A percentile compares a stretch with the other conserved stretches of the same genome.
These are phyloP conservation scores for Pelusios castaneus DNA, from an alignment of 2,113 vertebrate genomes.

Conservation along the genomic window DNA sequence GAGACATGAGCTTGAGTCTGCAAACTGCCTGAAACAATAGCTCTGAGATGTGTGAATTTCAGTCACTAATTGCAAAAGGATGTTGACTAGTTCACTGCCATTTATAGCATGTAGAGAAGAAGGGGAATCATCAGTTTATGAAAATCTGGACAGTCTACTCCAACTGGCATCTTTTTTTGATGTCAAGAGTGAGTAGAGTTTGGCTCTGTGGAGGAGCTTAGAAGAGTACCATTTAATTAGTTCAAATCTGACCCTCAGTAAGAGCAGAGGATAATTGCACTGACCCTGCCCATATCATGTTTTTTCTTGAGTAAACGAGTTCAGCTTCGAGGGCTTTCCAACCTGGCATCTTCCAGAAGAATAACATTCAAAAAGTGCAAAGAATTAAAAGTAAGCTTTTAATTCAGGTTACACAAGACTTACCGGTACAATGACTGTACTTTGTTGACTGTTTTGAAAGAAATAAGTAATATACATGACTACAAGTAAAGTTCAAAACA, in stretches of 20 bases:
- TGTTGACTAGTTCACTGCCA: background rate
- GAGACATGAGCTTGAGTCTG: background rate
- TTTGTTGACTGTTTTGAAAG: background rate
- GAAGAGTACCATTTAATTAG: background rate
- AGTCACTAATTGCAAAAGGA: background rate
- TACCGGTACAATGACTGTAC: too few relatives aligned
- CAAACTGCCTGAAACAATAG: background rate
- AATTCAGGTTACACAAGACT: background rate
- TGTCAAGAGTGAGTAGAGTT: background rate
- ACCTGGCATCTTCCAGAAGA: background rate
- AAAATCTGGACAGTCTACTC: background rate
- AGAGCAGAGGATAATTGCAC: background rate
- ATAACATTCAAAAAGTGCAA: background rate
- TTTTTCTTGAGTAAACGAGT: background rate
- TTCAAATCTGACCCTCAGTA: background rate
- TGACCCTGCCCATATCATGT: too few relatives aligned
- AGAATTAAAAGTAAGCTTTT: background rate
- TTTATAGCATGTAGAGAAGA: background rate
- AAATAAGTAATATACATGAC: background rate
- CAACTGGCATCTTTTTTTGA: fast-evolving
- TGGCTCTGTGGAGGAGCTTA: background rate
- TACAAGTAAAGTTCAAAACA: background rate
- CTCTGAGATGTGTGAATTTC: background rate
- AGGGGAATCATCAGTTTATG: background rate
- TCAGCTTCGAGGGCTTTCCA: background rate